phyloP scores from a whole-genome alignment of 2,888 invertebrate species.

The Pachydiplax longipennis region DNA sequence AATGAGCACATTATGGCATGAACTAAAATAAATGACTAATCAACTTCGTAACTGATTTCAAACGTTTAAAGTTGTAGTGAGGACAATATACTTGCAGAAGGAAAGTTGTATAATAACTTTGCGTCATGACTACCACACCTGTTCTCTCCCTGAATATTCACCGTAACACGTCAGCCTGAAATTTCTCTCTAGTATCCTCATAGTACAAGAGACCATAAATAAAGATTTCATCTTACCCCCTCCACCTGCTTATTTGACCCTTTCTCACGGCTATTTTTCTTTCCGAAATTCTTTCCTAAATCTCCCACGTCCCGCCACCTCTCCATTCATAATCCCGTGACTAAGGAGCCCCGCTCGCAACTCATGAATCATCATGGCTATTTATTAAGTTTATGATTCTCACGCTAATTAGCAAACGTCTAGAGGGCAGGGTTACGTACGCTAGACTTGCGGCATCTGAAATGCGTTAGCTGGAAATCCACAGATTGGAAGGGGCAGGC shows the following conservation, averaged over 20 bases:
- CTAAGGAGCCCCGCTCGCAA: not conserved
- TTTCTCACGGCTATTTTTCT: not conserved
- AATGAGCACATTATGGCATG: too few relatives aligned
- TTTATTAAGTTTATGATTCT: constrained; percentile 41
- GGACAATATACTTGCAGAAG: too few relatives aligned
- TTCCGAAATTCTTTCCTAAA: not conserved
- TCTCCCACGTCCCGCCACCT: not conserved
- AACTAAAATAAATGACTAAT: too few relatives aligned
- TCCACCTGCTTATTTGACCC: not conserved
- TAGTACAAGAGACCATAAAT: too few relatives aligned
- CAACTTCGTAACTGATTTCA: too few relatives aligned
- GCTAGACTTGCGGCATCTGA: not conserved
- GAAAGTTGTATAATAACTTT: too few relatives aligned
- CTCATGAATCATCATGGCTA: constrained; percentile 35
- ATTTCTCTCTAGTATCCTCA: too few relatives aligned
- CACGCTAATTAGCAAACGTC: constrained; percentile 28
- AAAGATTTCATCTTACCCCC: too few relatives aligned
- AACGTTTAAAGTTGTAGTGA: too few relatives aligned
- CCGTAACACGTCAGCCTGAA: too few relatives aligned
- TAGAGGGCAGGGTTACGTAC: not conserved
- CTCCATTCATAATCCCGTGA: not conserved
- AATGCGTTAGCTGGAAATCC: not conserved
- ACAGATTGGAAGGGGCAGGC: not conserved
- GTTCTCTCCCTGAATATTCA: too few relatives aligned
- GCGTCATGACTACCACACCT: too few relatives aligned